These are phyloP conservation scores for Smutsia gigantea DNA, from an alignment of 2,797 vertebrate genomes.

Conservation along the genomic window DNA sequence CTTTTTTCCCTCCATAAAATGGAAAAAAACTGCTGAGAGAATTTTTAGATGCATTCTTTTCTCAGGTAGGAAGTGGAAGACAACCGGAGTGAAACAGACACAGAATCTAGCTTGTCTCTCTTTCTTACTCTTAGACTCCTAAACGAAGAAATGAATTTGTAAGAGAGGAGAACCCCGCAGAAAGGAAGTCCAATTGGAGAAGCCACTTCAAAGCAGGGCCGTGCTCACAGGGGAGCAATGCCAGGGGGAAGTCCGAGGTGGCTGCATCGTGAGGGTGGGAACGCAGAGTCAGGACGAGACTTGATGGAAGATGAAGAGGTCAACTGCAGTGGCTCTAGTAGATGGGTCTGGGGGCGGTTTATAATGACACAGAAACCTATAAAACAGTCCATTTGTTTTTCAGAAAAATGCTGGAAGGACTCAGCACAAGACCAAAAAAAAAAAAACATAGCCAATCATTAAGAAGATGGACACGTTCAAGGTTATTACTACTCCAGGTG, in stretches of 20 bases:
- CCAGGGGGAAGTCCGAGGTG: rapidly evolving
- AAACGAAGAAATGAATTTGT: not conserved
- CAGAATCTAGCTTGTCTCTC: not conserved
- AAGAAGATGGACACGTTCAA: not conserved
- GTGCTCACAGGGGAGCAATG: not conserved
- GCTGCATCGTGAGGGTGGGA: not conserved
- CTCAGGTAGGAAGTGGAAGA: not conserved
- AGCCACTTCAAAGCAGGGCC: not conserved
- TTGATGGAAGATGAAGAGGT: not conserved
- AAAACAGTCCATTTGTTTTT: not conserved
- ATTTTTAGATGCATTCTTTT: not conserved
- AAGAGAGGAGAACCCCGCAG: not conserved
- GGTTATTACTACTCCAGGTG: not conserved
- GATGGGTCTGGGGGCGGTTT: not conserved
- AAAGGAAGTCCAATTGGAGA: not conserved
- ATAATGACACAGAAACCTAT: not conserved
- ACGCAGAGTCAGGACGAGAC: not conserved
- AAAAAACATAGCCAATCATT: not conserved
- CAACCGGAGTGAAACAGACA: not conserved
- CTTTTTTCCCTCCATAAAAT: not conserved
- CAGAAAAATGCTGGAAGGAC: not conserved
- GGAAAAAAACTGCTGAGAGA: not conserved
- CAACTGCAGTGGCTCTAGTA: not conserved
- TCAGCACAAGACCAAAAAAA: not conserved
- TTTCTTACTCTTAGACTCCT: not conserved